phyloP scores from a whole-genome alignment of 2,113 vertebrate genomes.

The Zosterops borbonicus region DNA sequence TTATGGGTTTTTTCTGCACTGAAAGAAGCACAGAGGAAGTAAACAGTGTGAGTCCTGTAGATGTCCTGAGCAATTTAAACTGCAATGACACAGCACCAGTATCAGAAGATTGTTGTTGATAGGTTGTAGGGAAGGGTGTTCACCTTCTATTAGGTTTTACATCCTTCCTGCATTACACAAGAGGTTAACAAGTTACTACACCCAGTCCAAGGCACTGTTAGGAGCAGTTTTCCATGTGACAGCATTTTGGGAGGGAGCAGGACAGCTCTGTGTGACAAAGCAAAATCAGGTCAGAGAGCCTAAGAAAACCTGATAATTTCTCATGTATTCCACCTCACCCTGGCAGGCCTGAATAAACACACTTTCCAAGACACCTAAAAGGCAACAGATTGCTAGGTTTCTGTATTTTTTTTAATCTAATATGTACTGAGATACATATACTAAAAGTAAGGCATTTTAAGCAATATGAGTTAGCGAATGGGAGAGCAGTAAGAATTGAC shows the following conservation, averaged over 20 bases:
- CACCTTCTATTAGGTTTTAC: neutral
- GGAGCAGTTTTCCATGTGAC: neutral
- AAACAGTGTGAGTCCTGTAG: neutral
- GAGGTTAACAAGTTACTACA: neutral
- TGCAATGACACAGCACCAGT: neutral
- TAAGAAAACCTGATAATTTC: neutral
- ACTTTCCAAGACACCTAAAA: neutral
- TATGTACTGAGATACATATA: neutral
- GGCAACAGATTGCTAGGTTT: neutral
- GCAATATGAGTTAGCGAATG: neutral
- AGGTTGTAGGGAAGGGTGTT: constrained; percentile 7
- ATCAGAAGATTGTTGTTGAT: neutral
- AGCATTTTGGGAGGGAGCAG: neutral
- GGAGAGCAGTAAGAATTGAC: neutral
- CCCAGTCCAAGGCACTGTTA: neutral
- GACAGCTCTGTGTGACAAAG: neutral
- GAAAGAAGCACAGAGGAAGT: neutral
- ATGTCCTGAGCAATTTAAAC: neutral
- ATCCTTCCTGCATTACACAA: constrained; percentile 20
- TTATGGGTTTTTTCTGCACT: neutral
- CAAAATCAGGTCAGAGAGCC: neutral
- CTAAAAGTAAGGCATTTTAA: neutral
- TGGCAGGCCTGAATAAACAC: neutral
- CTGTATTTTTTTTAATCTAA: neutral
- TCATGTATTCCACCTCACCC: neutral